phyloP scores from a whole-genome alignment of 1,140 invertebrate genomes.

The Leptinotarsa defecta region DNA sequence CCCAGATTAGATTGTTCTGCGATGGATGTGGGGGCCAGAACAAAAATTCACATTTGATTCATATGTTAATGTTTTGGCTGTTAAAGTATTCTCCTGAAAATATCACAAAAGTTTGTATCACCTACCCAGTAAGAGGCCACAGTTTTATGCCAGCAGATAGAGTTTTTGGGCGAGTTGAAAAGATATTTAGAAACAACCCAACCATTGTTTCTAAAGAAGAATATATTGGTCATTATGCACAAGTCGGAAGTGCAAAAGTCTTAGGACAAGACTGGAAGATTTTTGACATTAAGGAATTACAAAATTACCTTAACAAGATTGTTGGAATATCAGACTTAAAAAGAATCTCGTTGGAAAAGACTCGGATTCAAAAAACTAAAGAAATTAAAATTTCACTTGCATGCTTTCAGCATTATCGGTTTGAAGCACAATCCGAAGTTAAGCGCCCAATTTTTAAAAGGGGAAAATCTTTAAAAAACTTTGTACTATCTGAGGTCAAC shows the following conservation, averaged over 20 bases:
- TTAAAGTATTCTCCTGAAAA: background rate
- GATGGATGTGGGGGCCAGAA: slow-evolving; percentile 14
- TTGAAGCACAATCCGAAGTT: background rate
- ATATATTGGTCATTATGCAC: slow-evolving; percentile 17
- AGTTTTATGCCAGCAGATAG: slow-evolving; percentile 27
- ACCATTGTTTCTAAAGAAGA: slow-evolving; percentile 10
- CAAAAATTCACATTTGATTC: background rate
- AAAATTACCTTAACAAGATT: slow-evolving; percentile 2
- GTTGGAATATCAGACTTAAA: slow-evolving; percentile 10
- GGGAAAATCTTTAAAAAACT: slow-evolving; percentile 6
- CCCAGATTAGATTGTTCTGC: background rate
- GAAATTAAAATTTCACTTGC: slow-evolving; percentile 10
- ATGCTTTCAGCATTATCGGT: slow-evolving; percentile 8
- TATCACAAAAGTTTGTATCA: background rate
- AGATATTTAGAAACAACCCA: background rate
- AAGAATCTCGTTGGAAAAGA: slow-evolving; percentile 15
- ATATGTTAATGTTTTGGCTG: slow-evolving; percentile 6
- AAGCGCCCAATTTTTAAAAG: background rate
- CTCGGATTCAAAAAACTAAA: background rate
- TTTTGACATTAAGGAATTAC: slow-evolving; percentile 12
- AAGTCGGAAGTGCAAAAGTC: slow-evolving; percentile 25
- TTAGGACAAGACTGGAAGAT: slow-evolving; percentile 24
- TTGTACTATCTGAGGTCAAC: slow-evolving; percentile 5
- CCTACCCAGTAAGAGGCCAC: slow-evolving; percentile 23
- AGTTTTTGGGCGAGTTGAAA: slow-evolving; percentile 28